These are phyloP conservation scores for Cephalopachus bancanus DNA, from an alignment of 2,797 vertebrate genomes.

Conservation along the genomic window DNA sequence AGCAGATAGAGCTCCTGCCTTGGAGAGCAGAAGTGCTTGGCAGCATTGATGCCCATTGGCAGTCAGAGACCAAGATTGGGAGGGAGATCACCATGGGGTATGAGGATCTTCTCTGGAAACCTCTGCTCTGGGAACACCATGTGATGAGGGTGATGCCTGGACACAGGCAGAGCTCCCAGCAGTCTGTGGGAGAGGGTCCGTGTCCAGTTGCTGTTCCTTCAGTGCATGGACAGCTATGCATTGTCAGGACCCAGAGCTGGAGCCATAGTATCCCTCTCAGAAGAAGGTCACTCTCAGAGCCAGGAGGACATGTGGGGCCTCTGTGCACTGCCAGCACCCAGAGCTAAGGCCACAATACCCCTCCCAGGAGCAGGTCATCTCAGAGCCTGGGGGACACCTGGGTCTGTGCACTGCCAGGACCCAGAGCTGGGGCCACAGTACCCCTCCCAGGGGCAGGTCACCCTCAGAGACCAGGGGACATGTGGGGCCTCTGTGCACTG, in stretches of 20 bases:
- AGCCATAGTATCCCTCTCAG: no score
- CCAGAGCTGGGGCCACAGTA: no score
- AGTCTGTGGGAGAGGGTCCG: background rate
- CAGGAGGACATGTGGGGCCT: no score
- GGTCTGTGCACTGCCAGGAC: no score
- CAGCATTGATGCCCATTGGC: conserved; percentile 29
- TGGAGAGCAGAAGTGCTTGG: background rate
- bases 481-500: background rate
- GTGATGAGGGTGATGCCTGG: background rate
- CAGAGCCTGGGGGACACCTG: no score
- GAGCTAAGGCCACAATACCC: no score
- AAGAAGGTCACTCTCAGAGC: no score
- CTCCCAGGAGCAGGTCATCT: no score
- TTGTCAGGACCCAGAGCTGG: background rate
- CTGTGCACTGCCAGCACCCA: no score
- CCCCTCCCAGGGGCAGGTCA: no score
- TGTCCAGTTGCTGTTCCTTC: background rate
- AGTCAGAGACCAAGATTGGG: conserved; percentile 33
- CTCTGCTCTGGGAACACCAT: background rate
- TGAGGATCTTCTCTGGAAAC: background rate
- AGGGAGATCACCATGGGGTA: background rate
- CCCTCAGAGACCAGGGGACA: no score
- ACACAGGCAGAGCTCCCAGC: background rate
- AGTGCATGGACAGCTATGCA: background rate
- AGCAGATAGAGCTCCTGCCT: background rate